phyloP scores from a whole-genome alignment of 1,140 invertebrate species.

The Pomacea maculata region DNA sequence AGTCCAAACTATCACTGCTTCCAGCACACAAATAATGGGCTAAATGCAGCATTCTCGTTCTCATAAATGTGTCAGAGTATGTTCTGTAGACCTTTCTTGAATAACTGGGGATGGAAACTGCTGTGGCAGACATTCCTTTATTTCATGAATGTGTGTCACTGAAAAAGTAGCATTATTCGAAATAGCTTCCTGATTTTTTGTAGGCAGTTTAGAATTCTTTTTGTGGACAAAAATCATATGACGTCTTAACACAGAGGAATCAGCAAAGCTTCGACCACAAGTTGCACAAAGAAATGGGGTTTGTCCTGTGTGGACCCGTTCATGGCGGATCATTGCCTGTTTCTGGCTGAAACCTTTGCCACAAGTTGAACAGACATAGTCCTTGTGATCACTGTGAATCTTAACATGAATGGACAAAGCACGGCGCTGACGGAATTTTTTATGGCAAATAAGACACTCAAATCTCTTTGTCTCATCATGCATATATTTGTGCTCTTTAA shows the following conservation, averaged over 20 bases:
- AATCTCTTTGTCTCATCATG: slow-evolving; percentile 50
- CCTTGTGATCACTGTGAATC: slow-evolving; percentile 52
- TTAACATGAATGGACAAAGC: slow-evolving; percentile 52
- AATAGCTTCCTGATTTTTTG: slow-evolving; percentile 22
- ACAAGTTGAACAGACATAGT: slow-evolving; percentile 55
- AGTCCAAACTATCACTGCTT: too few species aligned
- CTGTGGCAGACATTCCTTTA: too few species aligned
- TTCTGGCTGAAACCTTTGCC: slow-evolving; percentile 60
- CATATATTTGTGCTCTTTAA: slow-evolving; percentile 54
- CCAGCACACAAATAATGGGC: too few species aligned
- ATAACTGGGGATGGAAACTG: too few species aligned
- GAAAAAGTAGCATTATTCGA: too few species aligned
- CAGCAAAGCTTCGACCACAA: slow-evolving; percentile 53
- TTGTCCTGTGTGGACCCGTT: slow-evolving; percentile 58
- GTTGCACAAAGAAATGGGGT: slow-evolving; percentile 58
- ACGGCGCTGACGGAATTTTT: slow-evolving; percentile 51
- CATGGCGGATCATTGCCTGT: slow-evolving; percentile 55
- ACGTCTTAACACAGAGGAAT: slow-evolving; percentile 56
- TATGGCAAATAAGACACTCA: slow-evolving; percentile 51
- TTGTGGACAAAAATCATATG: slow-evolving; percentile 61
- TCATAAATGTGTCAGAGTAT: too few species aligned
- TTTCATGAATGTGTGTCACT: too few species aligned
- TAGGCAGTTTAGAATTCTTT: slow-evolving; percentile 42
- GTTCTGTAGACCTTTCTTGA: too few species aligned
- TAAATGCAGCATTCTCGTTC: too few species aligned